Percentiles rank a stretch among this genome's conserved stretches.
Conservation (phyloP, 2,797 vertebrate species). For the Acipenser oxyrinchus region DNA sequence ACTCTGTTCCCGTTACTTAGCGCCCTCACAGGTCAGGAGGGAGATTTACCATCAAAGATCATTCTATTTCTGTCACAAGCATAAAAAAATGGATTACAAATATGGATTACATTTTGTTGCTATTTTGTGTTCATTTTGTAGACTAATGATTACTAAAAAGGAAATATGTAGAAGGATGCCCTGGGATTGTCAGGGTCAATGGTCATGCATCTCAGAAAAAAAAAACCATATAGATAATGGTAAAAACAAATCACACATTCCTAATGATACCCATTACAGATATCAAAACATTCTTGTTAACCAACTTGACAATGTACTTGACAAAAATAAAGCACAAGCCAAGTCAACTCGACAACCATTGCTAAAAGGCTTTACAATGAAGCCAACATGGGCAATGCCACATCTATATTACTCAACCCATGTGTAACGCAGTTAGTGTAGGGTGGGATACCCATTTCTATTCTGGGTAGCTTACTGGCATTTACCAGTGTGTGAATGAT, state of each 20-base stretch:
- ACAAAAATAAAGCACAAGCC: conserved; percentile 16
- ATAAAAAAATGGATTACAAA: too few relatives aligned
- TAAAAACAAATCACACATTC: conserved; percentile 26
- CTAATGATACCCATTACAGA: conserved; percentile 5
- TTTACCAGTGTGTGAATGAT: conserved; percentile 35
- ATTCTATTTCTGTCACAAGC: too few relatives aligned
- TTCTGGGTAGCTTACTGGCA: conserved; percentile 21
- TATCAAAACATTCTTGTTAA: conserved; percentile 41
- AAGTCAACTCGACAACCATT: conserved; percentile 13
- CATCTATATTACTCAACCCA: not conserved
- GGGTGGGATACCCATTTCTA: conserved; percentile 19
- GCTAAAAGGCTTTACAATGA: conserved; percentile 4
- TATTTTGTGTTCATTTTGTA: conserved; percentile 44
- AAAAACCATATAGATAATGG: conserved; percentile 16
- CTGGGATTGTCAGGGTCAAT: too few relatives aligned
- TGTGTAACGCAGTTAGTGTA: not conserved
- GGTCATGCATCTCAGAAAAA: conserved; percentile 33
- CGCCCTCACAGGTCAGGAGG: too few relatives aligned
- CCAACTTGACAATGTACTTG: conserved; percentile 49
- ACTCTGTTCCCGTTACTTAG: too few relatives aligned
- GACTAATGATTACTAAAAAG: conserved; percentile 49
- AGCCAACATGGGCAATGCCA: not conserved
- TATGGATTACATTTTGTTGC: conserved; percentile 57
- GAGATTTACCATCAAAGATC: too few relatives aligned
- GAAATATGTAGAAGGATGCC: too few relatives aligned